Evolutionary conservation across 2,888 invertebrate species (phyloP), one percentile per base, ranked within the genome.

Genomic region (Melanostoma scalare): DNA sequence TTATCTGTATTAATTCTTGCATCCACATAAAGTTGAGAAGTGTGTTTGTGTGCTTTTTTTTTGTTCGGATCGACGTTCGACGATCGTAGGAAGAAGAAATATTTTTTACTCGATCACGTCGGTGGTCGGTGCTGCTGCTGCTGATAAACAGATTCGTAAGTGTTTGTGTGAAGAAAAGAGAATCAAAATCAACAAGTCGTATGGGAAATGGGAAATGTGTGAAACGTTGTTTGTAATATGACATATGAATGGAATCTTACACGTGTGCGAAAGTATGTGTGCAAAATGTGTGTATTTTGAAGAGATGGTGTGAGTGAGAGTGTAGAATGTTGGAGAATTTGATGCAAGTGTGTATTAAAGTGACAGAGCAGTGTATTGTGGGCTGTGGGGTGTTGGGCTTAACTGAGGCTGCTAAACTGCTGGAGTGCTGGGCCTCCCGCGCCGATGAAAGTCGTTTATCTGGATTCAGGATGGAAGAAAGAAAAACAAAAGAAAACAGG

Each of bases 401-500:
- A 56, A 73, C 38, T 68, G 46, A 44, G 52, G 68, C 69, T 75
- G 69, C 63, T 63, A 61, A 60, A 68, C 53, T 58, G 69, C 52
- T 65, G n/a, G 61, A 72, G 60, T 44, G 44, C 53, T 74, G 58
- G 74, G 79, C 79, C 84, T 79, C 84, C 74, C 84, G 84, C 74
- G 48, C 84, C 63, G 67, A 84, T 75, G 84, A 84, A 84, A 84
- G 84, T 84, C 84, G 84, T 74, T 84, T 84, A 79, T 79, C 79
- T 79, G 71, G 84, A 75, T 71, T 63, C 35, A 31, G 38, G 55
- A 78, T 68, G 44, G 65, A 65, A 78, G 38, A 69, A 48, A 63
- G 36, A 73, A 30, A 36, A 38, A 10, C 20, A 10, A 52, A 31
- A 52, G 55, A 60, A 44, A 65, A 60, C 72, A 72, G 48, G 20